Base-by-base conservation (phyloP, 2,888 invertebrate genomes). In the Rhingia campestris region DNA sequence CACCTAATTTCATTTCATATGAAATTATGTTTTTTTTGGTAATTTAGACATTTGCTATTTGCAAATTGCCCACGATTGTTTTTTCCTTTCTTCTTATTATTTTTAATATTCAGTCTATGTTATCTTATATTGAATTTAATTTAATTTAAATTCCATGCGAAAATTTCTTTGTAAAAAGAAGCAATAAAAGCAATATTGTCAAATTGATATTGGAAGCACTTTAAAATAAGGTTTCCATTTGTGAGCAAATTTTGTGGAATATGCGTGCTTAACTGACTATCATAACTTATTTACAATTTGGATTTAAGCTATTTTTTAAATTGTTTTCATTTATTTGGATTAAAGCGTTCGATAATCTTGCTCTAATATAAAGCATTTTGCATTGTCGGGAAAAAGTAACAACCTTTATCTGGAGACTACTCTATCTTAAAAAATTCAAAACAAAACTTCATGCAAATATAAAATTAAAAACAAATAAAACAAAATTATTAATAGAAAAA, bases 1-100 rank as follows among this genome's bases (percentile, higher is more conserved):
- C 88, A 88, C 86, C 87, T 87, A 88, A 88, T 88, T 88, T 87
- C 87, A 88, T 86, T 75, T 58, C 22, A 2, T 1, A 67, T 81
- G 81, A 80, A 80, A 81, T 85, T 85, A 85, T 85, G 10, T 12
- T 51, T 47, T 9, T 73, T 37, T 43, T 70, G 32, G 49, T 56
- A 49, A 51, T 14, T 22, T 51, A 41, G 4, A 9, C n/a, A 32
- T 41, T 30, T 7, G 49, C n/a, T 9, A 12, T 22, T 37, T 67
- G 63, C 45, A 56, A 37, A 22, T 22, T 41, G 39, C 43, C 43
- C 33, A 43, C 4, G 22, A 47, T 45, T 69, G 72, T 59, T 69
- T 81, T 75, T 73, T 79, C 63, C 79, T 61, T 81, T 81, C 72
- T 80, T 80, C 67, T 75, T 74, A 56, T 22, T 54, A 53, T 7